Base-by-base conservation (phyloP, 2,888 invertebrate species). In the Tillus elongatus region DNA sequence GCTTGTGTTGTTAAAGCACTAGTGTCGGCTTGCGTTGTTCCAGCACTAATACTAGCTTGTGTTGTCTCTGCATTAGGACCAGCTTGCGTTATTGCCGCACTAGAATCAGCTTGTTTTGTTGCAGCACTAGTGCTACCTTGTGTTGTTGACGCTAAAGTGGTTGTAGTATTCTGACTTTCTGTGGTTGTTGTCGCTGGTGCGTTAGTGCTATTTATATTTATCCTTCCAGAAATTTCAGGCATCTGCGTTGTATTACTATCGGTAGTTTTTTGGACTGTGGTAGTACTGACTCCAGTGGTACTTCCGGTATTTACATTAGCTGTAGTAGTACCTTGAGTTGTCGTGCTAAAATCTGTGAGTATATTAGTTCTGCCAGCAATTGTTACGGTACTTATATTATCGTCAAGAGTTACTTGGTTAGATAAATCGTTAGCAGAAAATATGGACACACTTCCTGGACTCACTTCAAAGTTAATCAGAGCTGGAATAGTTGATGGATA, bases 301-400 rank as follows among this genome's bases (percentile, higher is more conserved):
- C n/a, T n/a, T n/a, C n/a, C n/a, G n/a, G n/a, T n/a, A n/a, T n/a
- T n/a, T 45, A 15, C 35, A 27, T 15, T 31, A 30, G 37, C 28
- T 30, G 12, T 6, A 26, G 33, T 27, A 15, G 33, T 36, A 16
- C 32, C 35, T 16, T 35, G 33, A 27, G 15, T 24, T 9, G 39
- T 19, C 35, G 29, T 38, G 30, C 49, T 53, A 40, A 47, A 41
- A 24, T 47, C 47, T 15, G n/a, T n/a, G n/a, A n/a, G n/a, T n/a
- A n/a, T n/a, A 61, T 61, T 59, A 68, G 68, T 68, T 60, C 69
- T 65, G 48, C 72, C 69, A 47, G 69, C 64, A 54, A 74, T 64
- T 34, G 64, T 66, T 51, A 69, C 69, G 49, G 74, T 68, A 45
- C 71, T 67, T 39, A 63, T 60, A 67, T 70, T 69, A 64, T 73